phyloP scores from a whole-genome alignment of 2,113 vertebrate genomes.

The Chaetura pelagica region DNA sequence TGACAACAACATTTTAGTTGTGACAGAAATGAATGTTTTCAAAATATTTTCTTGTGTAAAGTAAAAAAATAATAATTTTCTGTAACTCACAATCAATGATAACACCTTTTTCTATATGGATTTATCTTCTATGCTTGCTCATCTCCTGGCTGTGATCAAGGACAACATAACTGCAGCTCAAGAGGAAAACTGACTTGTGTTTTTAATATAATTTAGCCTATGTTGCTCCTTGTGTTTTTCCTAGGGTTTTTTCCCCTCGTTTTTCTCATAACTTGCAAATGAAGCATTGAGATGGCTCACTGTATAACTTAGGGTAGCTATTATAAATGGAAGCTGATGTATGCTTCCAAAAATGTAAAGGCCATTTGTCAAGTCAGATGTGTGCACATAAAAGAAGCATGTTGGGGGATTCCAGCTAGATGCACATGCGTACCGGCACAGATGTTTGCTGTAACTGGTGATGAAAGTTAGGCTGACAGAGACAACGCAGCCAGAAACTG shows the following conservation, averaged over 20 bases:
- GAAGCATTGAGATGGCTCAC: neutral
- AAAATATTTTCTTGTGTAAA: neutral
- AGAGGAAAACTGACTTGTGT: neutral
- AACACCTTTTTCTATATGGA: neutral
- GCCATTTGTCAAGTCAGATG: neutral
- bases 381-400: neutral
- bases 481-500: neutral
- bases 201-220: neutral
- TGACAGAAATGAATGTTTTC: neutral
- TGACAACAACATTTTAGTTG: neutral
- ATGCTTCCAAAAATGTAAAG: conserved; percentile 18
- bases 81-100: neutral
- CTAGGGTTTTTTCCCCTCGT: neutral
- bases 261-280: conserved; percentile 17
- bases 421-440: neutral
- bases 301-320: neutral
- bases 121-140: neutral
- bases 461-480: conserved; percentile 7
- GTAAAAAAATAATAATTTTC: neutral
- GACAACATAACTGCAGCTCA: neutral
- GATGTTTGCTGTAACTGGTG: neutral
- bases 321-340: conserved; percentile 1
- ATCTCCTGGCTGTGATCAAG: neutral
- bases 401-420: neutral
- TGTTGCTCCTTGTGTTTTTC: neutral